These are phyloP conservation scores for Xylocampa areola DNA, from an alignment of 2,888 invertebrate species.

Conservation along the genomic window DNA sequence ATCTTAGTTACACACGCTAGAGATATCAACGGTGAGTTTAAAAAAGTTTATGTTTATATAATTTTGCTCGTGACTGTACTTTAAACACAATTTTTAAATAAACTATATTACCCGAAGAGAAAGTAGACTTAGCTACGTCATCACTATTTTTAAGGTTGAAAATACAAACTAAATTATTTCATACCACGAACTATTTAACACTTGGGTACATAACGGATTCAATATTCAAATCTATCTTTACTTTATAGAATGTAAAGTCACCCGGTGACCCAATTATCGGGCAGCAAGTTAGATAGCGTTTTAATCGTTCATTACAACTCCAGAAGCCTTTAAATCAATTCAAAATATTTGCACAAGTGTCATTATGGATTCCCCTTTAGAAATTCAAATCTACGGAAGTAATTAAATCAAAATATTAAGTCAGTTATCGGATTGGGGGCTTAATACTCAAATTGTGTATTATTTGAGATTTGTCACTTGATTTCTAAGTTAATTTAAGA, in stretches of 20 bases:
- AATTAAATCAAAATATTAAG: constrained; percentile 32
- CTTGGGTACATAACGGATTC: background rate
- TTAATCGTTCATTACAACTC: constrained; percentile 24
- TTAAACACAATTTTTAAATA: no score
- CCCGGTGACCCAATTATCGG: constrained; percentile 40
- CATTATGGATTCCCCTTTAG: constrained; percentile 9
- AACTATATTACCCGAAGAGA: no score
- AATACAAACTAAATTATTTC: no score
- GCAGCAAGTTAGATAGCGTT: constrained; percentile 16
- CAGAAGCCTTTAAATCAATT: constrained; percentile 20
- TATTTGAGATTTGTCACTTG: constrained; percentile 14
- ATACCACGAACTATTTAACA: no score
- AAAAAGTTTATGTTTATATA: no score
- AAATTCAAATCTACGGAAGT: constrained; percentile 28
- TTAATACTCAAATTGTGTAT: constrained; percentile 25
- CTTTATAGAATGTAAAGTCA: constrained; percentile 19
- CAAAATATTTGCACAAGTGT: constrained; percentile 31
- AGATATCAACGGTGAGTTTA: no score
- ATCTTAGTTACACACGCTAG: no score
- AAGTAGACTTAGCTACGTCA: no score
- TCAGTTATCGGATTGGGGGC: constrained; percentile 22
- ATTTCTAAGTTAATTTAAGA: no score
- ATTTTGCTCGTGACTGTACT: no score
- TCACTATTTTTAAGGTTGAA: no score
- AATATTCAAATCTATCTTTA: constrained; percentile 32